Conservation (phyloP, 2,113 vertebrate species). For the Plestiodon gilberti region DNA sequence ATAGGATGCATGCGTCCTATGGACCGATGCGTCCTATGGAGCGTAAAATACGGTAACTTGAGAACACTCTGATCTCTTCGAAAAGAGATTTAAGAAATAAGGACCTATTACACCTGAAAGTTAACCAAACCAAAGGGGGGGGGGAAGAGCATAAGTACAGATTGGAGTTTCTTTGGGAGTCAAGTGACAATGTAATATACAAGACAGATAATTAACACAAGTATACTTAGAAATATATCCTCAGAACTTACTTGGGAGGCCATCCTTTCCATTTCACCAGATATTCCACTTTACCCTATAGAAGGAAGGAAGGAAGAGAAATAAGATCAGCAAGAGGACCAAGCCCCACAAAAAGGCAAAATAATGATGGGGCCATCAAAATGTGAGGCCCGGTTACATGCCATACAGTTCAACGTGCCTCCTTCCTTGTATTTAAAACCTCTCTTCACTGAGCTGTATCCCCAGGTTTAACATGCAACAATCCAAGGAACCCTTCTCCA, state of each 20-base stretch:
- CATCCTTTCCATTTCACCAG: conserved; percentile 99
- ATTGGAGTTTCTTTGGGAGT: background rate
- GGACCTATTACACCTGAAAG: background rate
- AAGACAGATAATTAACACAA: conserved; percentile 25
- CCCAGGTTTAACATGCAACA: background rate
- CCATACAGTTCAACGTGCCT: background rate
- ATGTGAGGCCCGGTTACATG: background rate
- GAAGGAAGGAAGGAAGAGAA: conserved; percentile 48
- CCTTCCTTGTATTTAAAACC: background rate
- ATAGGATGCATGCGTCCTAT: too few species aligned
- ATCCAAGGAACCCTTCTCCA: background rate
- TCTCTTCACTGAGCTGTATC: background rate
- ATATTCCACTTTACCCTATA: conserved; percentile 96
- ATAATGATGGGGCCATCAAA: conserved; percentile 15
- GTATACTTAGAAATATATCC: conserved; percentile 1
- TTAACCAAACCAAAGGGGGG: background rate
- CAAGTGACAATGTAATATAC: background rate
- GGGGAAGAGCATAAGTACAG: background rate
- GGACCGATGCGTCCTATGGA: too few species aligned
- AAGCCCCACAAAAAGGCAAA: background rate
- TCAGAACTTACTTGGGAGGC: conserved; percentile 93
- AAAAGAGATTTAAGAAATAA: background rate
- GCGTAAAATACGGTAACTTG: conserved; percentile 23
- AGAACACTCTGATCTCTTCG: background rate
- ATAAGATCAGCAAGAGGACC: conserved; percentile 21